Base-by-base conservation (phyloP, 2,888 invertebrate genomes). In the Therioaphis trifolii region DNA sequence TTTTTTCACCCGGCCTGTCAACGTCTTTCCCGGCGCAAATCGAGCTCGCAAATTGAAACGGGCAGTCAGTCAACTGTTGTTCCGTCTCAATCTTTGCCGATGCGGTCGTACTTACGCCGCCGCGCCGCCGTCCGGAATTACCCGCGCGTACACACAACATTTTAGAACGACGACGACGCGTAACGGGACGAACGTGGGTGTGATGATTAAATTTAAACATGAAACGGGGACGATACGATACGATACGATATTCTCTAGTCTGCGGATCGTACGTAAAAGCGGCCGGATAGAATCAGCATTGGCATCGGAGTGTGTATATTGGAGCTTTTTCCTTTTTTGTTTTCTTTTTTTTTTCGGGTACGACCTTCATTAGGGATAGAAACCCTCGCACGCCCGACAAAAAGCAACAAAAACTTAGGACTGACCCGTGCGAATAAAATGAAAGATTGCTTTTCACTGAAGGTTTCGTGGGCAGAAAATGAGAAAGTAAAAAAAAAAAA, bases 391-490 rank as follows among this genome's bases (percentile, higher is more conserved):
- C 2, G 68, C 24, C 78, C 29, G 35, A 77, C 66, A 66, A 49
- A 52, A 52, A 21, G n/a, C 77, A 55, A 68, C 68, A 40, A 78
- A 78, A 78, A 78, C 68, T 43, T 46, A 68, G 66, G 49, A 18
- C 52, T 52, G 77, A 78, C 78, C 3, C 40, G 52, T 49, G 78
- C 68, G 68, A 69, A 69, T 69, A 78, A 78, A 78, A 78, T 69
- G 78, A 55, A 68, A 78, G 55, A 78, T 78, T 68, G 78, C 78
- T 35, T 78, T 68, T 78, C 52, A 24, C 29, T 24, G 40, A 24
- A 35, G 11, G 49, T 63, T 49, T 77, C 27, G 46, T 29, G 46
- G n/a, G 29, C 43, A 35, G 63, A 66, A 77, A 77, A 63, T 12
- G 77, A 49, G 46, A 52, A 72, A 63, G 29, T 29, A 58, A 24